These are phyloP conservation scores for Labeo calbasu DNA, from an alignment of 2,797 vertebrate species.

Conservation along the genomic window DNA sequence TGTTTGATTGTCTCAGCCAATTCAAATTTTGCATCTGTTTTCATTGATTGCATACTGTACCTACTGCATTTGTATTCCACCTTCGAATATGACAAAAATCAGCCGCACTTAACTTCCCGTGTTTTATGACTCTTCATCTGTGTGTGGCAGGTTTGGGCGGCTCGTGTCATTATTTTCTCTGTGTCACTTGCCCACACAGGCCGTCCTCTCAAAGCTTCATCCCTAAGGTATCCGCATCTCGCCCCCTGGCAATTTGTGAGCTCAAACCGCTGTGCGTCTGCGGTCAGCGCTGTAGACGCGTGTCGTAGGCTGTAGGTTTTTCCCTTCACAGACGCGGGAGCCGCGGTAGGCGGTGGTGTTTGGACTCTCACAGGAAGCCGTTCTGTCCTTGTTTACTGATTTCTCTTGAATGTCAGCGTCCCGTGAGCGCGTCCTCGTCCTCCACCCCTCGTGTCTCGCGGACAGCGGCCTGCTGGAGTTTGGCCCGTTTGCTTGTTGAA, in stretches of 20 bases:
- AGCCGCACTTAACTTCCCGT: too few relatives aligned
- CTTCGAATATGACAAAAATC: neutral
- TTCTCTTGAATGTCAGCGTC: conserved; percentile 44
- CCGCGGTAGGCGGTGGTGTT: conserved; percentile 5
- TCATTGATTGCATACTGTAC: neutral
- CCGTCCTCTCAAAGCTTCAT: neutral
- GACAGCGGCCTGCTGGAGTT: conserved; percentile 60
- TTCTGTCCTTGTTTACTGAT: conserved; percentile 48
- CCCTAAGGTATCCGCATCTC: neutral
- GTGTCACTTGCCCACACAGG: neutral
- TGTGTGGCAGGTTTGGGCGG: neutral
- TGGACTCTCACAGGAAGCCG: conserved; percentile 25
- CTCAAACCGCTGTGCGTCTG: neutral
- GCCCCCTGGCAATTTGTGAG: neutral
- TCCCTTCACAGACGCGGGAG: neutral
- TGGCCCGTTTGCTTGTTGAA: conserved; percentile 68
- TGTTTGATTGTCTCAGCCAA: neutral
- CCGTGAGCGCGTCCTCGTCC: conserved; percentile 40
- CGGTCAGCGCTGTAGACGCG: neutral
- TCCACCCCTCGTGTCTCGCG: conserved; percentile 65
- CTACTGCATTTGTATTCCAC: neutral
- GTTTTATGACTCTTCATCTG: too few relatives aligned
- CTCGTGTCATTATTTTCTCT: neutral
- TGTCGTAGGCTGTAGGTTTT: neutral
- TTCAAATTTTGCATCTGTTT: neutral